Conservation (phyloP, 2,888 invertebrate species). For the Aporophyla nigra region DNA sequence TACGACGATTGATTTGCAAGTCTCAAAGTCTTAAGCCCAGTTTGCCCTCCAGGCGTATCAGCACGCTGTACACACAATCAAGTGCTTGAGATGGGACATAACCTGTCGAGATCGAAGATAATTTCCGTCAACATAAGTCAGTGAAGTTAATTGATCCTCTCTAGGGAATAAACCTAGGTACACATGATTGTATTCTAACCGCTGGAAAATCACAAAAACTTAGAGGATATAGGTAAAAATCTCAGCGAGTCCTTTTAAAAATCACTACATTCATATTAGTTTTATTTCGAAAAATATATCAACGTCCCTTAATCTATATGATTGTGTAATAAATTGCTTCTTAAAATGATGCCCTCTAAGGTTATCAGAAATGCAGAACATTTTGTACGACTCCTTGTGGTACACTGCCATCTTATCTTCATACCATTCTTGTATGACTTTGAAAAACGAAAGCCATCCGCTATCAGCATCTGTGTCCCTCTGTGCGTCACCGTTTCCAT, state of each 20-base stretch:
- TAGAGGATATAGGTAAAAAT: not conserved
- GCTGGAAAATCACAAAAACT: not conserved
- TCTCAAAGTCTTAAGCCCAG: not conserved
- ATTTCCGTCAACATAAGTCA: not conserved
- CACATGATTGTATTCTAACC: not conserved
- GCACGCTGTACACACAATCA: not conserved
- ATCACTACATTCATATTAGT: not conserved
- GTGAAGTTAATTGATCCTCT: not conserved
- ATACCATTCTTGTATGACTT: slow-evolving; percentile 72
- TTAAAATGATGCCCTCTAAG: slow-evolving; percentile 64
- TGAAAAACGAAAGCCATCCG: slow-evolving; percentile 76
- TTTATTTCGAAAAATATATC: slow-evolving; percentile 19
- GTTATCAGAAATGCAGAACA: slow-evolving; percentile 76
- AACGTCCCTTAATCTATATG: slow-evolving; percentile 55
- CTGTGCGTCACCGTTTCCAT: slow-evolving; percentile 70
- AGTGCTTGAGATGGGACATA: not conserved
- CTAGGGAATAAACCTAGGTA: not conserved
- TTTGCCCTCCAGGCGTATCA: not conserved
- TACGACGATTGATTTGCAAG: not conserved
- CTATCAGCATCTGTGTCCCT: slow-evolving; percentile 77
- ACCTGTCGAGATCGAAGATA: not conserved
- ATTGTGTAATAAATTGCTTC: slow-evolving; percentile 69
- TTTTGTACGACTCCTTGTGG: slow-evolving; percentile 69
- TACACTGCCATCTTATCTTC: slow-evolving; percentile 75
- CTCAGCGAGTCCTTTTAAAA: not conserved